Conservation (phyloP, 2,113 vertebrate species). For the Mungos mungo region DNA sequence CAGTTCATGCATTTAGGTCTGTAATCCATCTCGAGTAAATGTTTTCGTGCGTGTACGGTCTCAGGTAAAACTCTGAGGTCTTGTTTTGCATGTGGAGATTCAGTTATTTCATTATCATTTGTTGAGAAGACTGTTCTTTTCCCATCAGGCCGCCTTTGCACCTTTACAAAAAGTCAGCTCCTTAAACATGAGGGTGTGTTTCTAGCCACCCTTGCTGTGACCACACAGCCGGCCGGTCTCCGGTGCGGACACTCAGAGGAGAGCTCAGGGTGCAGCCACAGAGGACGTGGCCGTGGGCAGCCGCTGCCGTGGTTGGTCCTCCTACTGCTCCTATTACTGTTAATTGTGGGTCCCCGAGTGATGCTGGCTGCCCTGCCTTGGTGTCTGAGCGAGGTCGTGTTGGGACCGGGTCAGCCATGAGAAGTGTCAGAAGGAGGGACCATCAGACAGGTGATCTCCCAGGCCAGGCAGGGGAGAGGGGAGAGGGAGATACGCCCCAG, state of each 20-base stretch:
- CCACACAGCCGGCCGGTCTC: not conserved
- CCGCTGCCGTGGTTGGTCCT: not conserved
- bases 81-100: not conserved
- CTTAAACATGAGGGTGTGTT: not conserved
- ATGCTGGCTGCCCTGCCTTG: not conserved
- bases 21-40: not conserved
- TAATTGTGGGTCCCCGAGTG: not conserved
- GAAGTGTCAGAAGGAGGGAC: not conserved
- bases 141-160: not conserved
- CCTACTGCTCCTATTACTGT: not conserved
- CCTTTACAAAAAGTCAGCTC: not conserved
- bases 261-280: not conserved
- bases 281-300: fast-evolving
- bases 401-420: not conserved
- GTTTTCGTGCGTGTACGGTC: not conserved
- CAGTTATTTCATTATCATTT: not conserved
- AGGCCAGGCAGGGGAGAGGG: too few species aligned
- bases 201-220: not conserved
- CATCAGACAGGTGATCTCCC: not conserved
- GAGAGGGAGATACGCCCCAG: not conserved
- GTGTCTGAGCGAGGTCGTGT: not conserved
- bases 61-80: not conserved
- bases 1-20: not conserved
- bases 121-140: not conserved
- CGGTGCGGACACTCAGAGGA: not conserved